Percentiles rank a stretch among this genome's conserved stretches.
phyloP scores from a whole-genome alignment of 2,888 invertebrate species.

The Drosophila mayaguana region DNA sequence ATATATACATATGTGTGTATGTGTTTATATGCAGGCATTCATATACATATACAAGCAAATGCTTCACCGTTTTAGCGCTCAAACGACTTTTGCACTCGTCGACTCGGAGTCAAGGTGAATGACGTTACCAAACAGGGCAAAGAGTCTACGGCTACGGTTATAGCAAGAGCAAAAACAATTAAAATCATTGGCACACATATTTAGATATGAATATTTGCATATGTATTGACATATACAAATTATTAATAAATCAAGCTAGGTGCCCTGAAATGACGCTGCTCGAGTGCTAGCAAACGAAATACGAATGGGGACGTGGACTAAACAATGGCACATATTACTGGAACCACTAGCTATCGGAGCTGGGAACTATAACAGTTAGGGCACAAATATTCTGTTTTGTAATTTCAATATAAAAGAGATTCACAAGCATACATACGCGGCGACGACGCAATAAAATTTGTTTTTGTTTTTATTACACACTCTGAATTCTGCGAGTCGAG shows the following conservation, averaged over 20 bases:
- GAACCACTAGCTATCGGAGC: constrained; percentile 1
- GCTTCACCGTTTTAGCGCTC: constrained; percentile 35
- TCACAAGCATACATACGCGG: constrained; percentile 12
- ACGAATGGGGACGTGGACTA: constrained; percentile 23
- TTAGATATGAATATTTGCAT: constrained; percentile 1
- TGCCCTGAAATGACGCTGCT: constrained; percentile 49
- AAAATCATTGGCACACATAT: constrained; percentile 17
- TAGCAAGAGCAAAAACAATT: constrained; percentile 39
- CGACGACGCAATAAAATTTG: constrained; percentile 60
- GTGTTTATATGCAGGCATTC: neutral
- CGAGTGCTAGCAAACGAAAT: constrained; percentile 7
- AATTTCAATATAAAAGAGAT: constrained; percentile 28
- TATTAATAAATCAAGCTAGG: constrained; percentile 73
- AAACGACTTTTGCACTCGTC: constrained; percentile 66
- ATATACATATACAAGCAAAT: constrained; percentile 25
- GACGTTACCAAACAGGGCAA: constrained; percentile 68
- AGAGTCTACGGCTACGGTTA: constrained; percentile 17
- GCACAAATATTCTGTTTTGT: constrained; percentile 27
- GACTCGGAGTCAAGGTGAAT: constrained; percentile 72
- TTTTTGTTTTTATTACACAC: constrained; percentile 70
- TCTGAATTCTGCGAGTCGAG: constrained; percentile 18
- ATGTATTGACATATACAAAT: constrained; percentile 53
- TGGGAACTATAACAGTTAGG: constrained; percentile 10
- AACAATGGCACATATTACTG: constrained; percentile 4
- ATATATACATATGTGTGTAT: neutral